Evolutionary conservation across 2,113 vertebrate species (phyloP).

Genomic region (Phylloscopus whistleri): DNA sequence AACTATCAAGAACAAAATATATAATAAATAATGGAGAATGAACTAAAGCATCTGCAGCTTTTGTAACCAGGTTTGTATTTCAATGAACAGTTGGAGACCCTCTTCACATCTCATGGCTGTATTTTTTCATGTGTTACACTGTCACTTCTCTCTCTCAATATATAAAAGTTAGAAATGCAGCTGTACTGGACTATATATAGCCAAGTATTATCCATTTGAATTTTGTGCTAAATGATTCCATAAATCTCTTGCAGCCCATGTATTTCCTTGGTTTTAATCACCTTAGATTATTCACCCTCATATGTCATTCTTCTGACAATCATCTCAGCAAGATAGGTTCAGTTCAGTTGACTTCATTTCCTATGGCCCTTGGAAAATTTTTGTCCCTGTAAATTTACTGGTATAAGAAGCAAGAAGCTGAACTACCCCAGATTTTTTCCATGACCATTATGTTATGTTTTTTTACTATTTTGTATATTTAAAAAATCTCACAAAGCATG

Average conservation of each 20-base stretch:
- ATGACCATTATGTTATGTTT: not conserved
- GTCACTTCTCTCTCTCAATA: not conserved
- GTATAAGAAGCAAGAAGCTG: not conserved
- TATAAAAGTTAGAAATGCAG: not conserved
- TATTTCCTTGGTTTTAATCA: not conserved
- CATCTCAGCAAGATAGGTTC: not conserved
- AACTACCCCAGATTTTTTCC: not conserved
- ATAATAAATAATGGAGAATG: not conserved
- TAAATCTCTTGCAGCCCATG: not conserved
- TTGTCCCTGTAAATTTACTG: not conserved
- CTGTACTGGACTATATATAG: not conserved
- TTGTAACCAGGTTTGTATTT: not conserved
- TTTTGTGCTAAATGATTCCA: not conserved
- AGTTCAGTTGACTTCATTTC: not conserved
- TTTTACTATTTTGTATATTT: not conserved
- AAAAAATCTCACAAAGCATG: not conserved
- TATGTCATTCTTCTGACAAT: not conserved
- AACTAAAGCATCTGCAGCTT: not conserved
- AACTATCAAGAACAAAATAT: not conserved
- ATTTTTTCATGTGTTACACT: not conserved
- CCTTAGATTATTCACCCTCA: not conserved
- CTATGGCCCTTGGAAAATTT: not conserved
- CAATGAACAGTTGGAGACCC: not conserved
- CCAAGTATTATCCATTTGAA: not conserved
- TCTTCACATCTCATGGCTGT: not conserved